Percentiles rank a stretch among this genome's conserved stretches.
phyloP scores from a whole-genome alignment of 2,888 invertebrate species.

The Apodemia mormo region DNA sequence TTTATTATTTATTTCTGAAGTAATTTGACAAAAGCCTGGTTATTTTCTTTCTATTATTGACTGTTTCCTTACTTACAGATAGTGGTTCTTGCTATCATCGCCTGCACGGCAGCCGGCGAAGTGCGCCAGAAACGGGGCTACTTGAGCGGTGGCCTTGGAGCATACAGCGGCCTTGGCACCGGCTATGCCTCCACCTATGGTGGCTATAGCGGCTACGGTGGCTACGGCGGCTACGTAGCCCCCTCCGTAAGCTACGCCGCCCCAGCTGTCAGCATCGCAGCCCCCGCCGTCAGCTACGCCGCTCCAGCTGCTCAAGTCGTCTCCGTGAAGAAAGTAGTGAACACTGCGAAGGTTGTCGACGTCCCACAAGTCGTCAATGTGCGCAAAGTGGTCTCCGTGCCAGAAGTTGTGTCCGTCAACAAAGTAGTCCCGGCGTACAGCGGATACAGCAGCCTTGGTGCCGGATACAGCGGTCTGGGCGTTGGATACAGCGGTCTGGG shows the following conservation, averaged over 20 bases:
- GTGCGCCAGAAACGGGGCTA: conserved; percentile 52
- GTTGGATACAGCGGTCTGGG: conserved; percentile 34
- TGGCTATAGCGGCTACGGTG: conserved; percentile 28
- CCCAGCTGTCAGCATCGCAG: conserved; percentile 24
- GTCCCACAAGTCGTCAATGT: conserved; percentile 51
- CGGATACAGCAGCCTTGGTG: conserved; percentile 34
- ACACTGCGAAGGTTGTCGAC: conserved; percentile 46
- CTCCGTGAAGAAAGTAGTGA: conserved; percentile 52
- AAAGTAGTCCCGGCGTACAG: conserved; percentile 50
- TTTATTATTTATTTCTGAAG: too few species aligned
- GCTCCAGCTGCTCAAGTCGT: conserved; percentile 44
- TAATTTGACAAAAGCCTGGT: too few species aligned
- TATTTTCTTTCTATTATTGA: neutral
- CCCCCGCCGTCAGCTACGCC: conserved; percentile 34
- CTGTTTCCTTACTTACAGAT: neutral
- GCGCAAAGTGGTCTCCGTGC: conserved; percentile 53
- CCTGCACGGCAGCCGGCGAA: conserved; percentile 42
- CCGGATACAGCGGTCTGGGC: conserved; percentile 34
- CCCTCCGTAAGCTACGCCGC: neutral
- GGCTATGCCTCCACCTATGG: conserved; percentile 22
- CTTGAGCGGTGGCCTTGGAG: conserved; percentile 39
- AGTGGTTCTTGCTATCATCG: conserved; percentile 28
- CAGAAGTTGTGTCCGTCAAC: conserved; percentile 58
- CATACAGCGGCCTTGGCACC: neutral
- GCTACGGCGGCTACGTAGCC: conserved; percentile 27